Percentiles rank a stretch among this genome's conserved stretches.
Conservation (phyloP, 2,797 vertebrate species). For the Poeciliopsis turneri region DNA sequence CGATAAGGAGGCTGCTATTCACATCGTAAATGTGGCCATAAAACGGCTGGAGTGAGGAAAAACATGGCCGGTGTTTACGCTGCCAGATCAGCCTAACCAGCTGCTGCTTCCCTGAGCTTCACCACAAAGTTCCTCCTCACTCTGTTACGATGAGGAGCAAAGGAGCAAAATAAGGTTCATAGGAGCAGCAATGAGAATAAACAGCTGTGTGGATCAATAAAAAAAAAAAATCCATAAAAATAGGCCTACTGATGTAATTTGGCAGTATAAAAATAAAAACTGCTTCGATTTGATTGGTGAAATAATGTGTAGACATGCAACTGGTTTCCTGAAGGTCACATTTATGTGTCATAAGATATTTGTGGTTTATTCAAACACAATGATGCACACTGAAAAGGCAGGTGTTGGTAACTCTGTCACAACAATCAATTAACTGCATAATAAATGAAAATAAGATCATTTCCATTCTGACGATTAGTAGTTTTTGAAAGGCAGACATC, state of each 20-base stretch:
- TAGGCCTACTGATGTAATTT: not conserved
- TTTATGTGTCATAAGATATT: too few relatives aligned
- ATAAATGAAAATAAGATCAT: too few relatives aligned
- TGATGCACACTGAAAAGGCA: not conserved
- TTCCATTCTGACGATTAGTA: too few relatives aligned
- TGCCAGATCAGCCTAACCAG: conserved; percentile 66
- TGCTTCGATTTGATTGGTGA: not conserved
- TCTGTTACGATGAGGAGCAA: conserved; percentile 6
- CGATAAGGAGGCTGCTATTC: conserved; percentile 63
- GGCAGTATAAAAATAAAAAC: not conserved
- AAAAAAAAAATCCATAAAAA: not conserved
- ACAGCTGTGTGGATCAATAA: not conserved
- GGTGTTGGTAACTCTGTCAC: not conserved
- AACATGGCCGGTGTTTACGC: conserved; percentile 69
- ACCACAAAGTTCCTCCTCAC: conserved; percentile 45
- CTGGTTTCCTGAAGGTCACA: not conserved
- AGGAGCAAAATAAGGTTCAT: not conserved
- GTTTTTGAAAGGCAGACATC: too few relatives aligned
- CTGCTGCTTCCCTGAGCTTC: conserved; percentile 28
- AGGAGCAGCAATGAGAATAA: too few relatives aligned
- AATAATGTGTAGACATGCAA: not conserved
- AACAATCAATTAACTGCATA: too few relatives aligned
- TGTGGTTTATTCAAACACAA: not conserved
- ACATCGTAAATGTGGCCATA: conserved; percentile 54
- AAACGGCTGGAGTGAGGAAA: conserved; percentile 63